phyloP scores from a whole-genome alignment of 2,113 vertebrate species.

The Lepidothrix coronata region DNA sequence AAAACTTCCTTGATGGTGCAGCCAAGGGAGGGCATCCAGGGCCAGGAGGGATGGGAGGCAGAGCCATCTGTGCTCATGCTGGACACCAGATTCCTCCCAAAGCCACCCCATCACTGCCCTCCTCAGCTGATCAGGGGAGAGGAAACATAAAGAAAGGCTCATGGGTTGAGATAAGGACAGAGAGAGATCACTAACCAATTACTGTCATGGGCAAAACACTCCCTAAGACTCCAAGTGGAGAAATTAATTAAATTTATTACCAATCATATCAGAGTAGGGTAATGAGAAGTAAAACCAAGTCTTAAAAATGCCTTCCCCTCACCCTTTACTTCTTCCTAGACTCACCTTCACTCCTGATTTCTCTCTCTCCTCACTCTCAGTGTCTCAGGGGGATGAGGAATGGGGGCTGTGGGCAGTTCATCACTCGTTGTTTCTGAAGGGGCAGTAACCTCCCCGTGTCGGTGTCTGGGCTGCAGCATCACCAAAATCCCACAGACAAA shows the following conservation, averaged over 20 bases:
- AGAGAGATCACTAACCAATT: neutral
- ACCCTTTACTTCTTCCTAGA: neutral
- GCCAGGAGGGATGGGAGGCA: rapidly evolving
- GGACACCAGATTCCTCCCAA: neutral
- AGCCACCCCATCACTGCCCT: neutral
- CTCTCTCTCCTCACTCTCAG: neutral
- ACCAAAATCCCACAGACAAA: neutral
- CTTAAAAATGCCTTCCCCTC: neutral
- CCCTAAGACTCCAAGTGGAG: neutral
- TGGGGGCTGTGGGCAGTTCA: neutral
- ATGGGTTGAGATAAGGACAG: rapidly evolving
- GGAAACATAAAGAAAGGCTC: neutral
- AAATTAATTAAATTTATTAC: neutral
- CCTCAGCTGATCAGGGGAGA: neutral
- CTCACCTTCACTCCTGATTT: neutral
- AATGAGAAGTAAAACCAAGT: neutral
- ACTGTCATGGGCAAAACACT: neutral
- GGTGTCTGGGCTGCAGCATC: neutral
- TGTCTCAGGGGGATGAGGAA: neutral
- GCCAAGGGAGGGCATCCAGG: neutral
- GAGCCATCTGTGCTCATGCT: neutral
- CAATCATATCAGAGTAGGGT: neutral
- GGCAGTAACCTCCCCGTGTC: neutral
- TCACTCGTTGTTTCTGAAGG: neutral
- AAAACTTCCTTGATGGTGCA: neutral